Percentiles rank a stretch among this genome's conserved stretches.
Conservation (phyloP, 2,797 vertebrate species). For the Enteromius afrohamiltoni region DNA sequence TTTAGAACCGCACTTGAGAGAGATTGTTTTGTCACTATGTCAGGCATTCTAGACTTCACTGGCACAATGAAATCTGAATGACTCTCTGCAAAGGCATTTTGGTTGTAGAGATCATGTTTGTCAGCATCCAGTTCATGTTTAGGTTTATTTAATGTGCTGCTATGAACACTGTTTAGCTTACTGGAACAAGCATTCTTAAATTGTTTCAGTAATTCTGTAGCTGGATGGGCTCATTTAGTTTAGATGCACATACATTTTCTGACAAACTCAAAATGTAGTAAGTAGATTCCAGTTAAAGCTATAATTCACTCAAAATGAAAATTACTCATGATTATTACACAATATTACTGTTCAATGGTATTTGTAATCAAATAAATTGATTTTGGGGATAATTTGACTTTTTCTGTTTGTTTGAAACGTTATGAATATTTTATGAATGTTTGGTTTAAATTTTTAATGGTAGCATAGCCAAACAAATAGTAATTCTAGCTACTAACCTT, state of each 20-base stretch:
- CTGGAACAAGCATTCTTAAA: background rate
- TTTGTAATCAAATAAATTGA: background rate
- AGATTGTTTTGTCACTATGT: conserved; percentile 24
- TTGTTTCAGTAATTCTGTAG: background rate
- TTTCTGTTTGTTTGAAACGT: too few species aligned
- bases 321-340: background rate
- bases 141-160: background rate
- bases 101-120: conserved; percentile 9
- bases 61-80: conserved; percentile 1
- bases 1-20: conserved; percentile 13
- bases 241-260: background rate
- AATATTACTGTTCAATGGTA: background rate
- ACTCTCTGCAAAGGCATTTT: background rate
- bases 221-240: background rate
- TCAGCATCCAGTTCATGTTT: background rate
- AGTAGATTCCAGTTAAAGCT: background rate
- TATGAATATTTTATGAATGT: too few species aligned
- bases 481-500: background rate
- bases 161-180: background rate
- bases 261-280: background rate
- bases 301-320: too few species aligned
- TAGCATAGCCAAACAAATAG: background rate
- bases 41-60: conserved; percentile 10
- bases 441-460: background rate
- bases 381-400: too few species aligned